Base-by-base conservation (phyloP, 2,888 invertebrate genomes). In the Epinotia demarniana region DNA sequence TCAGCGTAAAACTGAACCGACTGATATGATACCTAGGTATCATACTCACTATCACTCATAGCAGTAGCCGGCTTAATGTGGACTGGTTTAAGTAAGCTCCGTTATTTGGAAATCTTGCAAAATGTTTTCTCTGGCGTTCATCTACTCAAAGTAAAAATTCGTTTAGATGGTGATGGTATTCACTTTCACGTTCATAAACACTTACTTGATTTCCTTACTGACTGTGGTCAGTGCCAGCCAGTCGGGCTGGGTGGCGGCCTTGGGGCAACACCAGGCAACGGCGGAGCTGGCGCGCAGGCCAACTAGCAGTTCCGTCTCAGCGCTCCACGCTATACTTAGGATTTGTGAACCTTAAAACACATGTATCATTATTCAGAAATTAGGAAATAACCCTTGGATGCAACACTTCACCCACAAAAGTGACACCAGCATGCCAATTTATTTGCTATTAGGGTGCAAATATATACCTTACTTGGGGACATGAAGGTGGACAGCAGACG, bases 241-340 rank as follows among this genome's bases (percentile, higher is more conserved):
- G 75, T 92, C 91, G 0, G 92, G 90, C 77, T 92, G 91, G 39
- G 87, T 84, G 12, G 92, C 90, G 6, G 92, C 90, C 76, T 85
- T 84, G 8, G 94, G 91, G 75, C 93, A 94, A 60, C 94, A 94
- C 92, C 94, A 94, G 8, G 93, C 93, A 0, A 94, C 92, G 0
- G 89, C 88, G 0, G 92, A 90, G 75, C 86, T 92, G 13, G 92
- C 92, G 74, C 92, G 85, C n/a, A 94, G 83, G 0, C 93, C 94
- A 11, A 93, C 90, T 18, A 94, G 78, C 18, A 94, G 80, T 77
- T 94, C 93, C 0, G 94, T 92, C 79, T 94, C 94, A 16, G 87
- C 84, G 79, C 93, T 94, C 94, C 94, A 94, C 27, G 84, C 85
- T 58, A 94, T 89, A 77, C 93, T 93, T 3, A 93, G 83, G 3